A percentile compares a stretch with the other conserved stretches of the same genome.
phyloP scores from a whole-genome alignment of 2,797 vertebrate genomes.

The Myotis vivesi region DNA sequence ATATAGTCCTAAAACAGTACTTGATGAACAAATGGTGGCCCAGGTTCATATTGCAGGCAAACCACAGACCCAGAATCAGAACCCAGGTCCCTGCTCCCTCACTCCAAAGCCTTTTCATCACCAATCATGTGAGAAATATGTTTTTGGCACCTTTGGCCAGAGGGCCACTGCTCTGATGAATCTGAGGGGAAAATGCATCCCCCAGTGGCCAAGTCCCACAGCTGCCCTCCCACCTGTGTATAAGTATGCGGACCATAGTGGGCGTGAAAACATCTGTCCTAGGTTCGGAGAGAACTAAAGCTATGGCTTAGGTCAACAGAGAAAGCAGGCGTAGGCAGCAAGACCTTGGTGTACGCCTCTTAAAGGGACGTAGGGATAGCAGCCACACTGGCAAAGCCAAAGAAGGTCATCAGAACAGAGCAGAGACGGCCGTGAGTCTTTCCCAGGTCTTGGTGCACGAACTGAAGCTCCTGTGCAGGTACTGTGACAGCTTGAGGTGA shows the following conservation, averaged over 20 bases:
- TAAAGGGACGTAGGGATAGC: not conserved
- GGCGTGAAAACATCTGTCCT: slow-evolving; percentile 81
- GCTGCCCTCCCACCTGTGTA: slow-evolving; percentile 52
- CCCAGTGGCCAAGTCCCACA: not conserved
- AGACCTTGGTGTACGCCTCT: not conserved
- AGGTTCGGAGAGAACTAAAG: slow-evolving; percentile 72
- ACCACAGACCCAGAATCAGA: not conserved
- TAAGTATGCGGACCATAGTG: slow-evolving; percentile 69
- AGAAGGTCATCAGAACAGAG: not conserved
- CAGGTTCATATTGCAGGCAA: not conserved
- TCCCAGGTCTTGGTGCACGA: not conserved
- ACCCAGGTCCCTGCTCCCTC: not conserved
- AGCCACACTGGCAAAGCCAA: not conserved
- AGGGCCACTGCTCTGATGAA: not conserved
- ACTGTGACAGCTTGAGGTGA: not conserved
- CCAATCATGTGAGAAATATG: not conserved
- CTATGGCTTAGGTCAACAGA: not conserved
- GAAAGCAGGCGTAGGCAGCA: slow-evolving; percentile 16
- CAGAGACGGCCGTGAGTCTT: not conserved
- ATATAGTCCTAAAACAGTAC: not conserved
- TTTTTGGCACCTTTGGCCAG: not conserved
- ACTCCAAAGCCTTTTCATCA: not conserved
- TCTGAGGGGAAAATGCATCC: not conserved
- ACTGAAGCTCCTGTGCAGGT: not conserved
- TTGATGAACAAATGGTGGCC: not conserved